Base-by-base conservation (phyloP, 2,113 vertebrate species). In the Macquaria australasica region DNA sequence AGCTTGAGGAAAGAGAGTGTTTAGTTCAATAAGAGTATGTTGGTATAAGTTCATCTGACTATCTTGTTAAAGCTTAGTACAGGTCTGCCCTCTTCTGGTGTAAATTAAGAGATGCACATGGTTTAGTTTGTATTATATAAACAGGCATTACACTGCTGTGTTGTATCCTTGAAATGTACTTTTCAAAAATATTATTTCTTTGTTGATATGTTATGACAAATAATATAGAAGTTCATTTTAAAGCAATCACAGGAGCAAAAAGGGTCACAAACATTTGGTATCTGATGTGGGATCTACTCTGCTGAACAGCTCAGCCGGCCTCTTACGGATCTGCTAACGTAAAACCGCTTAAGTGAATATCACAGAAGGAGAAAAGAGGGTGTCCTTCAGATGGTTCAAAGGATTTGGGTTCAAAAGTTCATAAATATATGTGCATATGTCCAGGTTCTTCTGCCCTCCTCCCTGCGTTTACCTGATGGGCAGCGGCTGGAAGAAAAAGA, bases 401-500 rank as follows among this genome's bases (percentile, higher is more conserved):
- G 21, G 6, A 34, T 34, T 23, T 6, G 10, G 3, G 28, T 14
- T 12, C 6, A 77, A 7, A n/a, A 7, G 21, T 5, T 64, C 21
- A 14, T 39, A 2, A 31, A 45, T 43, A 6, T 20, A 4, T 31
- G 25, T 28, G 10, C 14, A 0, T 18, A 79, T 60, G 87, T 95
- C 37, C 90, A 99, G 98, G 94, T 99, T 99, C 91, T 99, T 99
- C 95, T 99, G 98, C 91, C 98, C 98, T 79, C 98, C 98, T 87
- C 98, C 98, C 0, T 99, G 98, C 87, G 98, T 99, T 1, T 99
- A 99, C 95, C 97, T 99, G 88, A 99, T 99, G 98, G 98, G 98
- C 89, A 99, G 98, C 77, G 98, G 98, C 83, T 99, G 98, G 98
- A 99, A 99, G 97, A 99, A 99, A 97, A 99, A 99, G 97, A 98